Evolutionary conservation across 23 tunicate genomes (phyloP).

Genomic region (Ascidia mentula): DNA sequence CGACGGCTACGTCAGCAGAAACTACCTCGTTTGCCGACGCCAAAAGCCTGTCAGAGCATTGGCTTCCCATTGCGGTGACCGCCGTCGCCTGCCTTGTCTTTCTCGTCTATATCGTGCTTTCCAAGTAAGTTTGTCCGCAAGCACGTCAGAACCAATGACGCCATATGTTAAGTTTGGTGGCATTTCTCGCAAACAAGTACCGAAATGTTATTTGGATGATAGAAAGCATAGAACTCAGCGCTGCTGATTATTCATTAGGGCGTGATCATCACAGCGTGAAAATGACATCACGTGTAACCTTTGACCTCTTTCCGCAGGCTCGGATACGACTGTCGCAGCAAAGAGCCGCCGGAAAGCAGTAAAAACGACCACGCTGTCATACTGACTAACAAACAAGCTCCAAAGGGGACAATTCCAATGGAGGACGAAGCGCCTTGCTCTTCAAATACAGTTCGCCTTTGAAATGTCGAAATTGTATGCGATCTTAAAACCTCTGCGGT

Average conservation of each 20-base stretch:
- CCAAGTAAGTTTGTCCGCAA: conserved; percentile 10
- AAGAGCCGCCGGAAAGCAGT: background rate
- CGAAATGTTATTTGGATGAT: too few species aligned
- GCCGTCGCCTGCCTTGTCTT: conserved; percentile 30
- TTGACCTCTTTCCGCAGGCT: background rate
- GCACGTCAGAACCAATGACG: background rate
- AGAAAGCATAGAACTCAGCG: too few species aligned
- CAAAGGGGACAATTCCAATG: background rate
- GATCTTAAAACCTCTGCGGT: too few species aligned
- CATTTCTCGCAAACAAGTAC: too few species aligned
- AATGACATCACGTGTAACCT: too few species aligned
- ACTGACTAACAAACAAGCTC: background rate
- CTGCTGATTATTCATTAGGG: too few species aligned
- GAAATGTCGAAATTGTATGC: too few species aligned
- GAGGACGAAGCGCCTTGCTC: background rate
- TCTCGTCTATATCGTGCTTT: conserved; percentile 21
- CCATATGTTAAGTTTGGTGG: too few species aligned
- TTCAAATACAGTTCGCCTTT: background rate
- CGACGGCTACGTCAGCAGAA: background rate
- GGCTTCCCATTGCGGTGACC: conserved; percentile 46
- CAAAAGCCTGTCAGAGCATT: background rate
- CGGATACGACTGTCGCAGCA: background rate
- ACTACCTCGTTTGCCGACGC: background rate
- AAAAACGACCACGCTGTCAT: background rate
- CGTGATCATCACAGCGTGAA: too few species aligned